Conservation (phyloP, 92 coral and sea anemone species). For the Ricordea florida region DNA sequence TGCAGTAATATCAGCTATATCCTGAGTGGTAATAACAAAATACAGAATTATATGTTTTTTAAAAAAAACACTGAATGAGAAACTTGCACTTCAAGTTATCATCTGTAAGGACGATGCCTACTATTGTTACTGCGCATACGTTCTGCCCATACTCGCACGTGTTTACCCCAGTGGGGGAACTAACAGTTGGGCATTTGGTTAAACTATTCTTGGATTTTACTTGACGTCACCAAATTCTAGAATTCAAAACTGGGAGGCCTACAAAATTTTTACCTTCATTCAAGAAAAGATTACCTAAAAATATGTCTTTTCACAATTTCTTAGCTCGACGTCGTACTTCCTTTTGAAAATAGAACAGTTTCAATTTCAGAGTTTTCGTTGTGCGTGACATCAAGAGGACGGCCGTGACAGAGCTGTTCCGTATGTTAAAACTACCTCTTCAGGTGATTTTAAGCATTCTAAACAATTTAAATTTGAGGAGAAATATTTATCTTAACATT, state of each 20-base stretch:
- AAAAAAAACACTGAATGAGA: too few species aligned
- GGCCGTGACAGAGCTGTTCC: not conserved
- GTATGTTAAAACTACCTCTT: not conserved
- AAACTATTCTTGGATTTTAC: too few species aligned
- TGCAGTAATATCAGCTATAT: slow-evolving; percentile 1
- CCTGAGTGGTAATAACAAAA: not conserved
- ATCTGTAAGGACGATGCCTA: too few species aligned
- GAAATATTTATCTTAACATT: not conserved
- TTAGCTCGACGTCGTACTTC: not conserved
- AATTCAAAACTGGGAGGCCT: not conserved
- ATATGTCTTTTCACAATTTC: not conserved
- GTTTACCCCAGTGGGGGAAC: too few species aligned
- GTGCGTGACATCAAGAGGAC: not conserved
- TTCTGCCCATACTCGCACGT: too few species aligned
- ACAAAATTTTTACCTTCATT: not conserved
- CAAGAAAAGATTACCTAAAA: not conserved
- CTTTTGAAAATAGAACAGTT: too few species aligned
- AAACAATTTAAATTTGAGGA: not conserved
- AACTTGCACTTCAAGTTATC: too few species aligned
- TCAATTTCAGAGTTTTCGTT: not conserved
- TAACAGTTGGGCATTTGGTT: too few species aligned
- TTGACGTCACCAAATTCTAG: too few species aligned
- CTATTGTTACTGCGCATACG: too few species aligned
- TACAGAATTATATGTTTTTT: not conserved
- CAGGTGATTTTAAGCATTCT: not conserved